Base-by-base conservation (phyloP, 2,113 vertebrate genomes). In the Sisor rabdophorus region DNA sequence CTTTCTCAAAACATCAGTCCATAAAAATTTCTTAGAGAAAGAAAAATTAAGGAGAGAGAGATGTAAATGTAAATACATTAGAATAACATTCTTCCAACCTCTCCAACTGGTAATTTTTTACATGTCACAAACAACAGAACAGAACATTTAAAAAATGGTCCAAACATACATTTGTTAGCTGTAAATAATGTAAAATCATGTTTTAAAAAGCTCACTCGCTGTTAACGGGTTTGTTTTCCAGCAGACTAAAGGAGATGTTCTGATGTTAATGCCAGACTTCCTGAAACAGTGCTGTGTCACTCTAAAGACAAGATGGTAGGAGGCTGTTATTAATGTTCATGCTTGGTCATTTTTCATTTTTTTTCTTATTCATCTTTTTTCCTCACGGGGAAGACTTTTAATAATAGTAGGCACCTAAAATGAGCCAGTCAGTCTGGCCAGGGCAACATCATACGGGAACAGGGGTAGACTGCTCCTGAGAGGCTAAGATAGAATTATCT, bases 401-500 rank as follows among this genome's bases (percentile, higher is more conserved):
- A 50, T 60, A 48, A 71, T 58, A 79, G 86, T 78, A 84, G 75
- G 82, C 48, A 85, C 53, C 75, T n/a, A n/a, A 79, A 83, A 87
- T 87, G 69, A 73, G 79, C 81, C 86, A 87, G 85, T 85, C 85
- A 84, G 85, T 90, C 86, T 85, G 52, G 80, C 82, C 82, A 78
- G 71, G 75, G 81, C 82, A 83, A 80, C 78, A 75, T 78, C 79
- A 81, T 85, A 85, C 70, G 67, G 84, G 84, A 87, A 88, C 82
- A 83, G 85, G 84, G 87, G 67, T 81, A 83, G 71, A 81, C 86
- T 82, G 84, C 73, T 80, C 64, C 61, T 15, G 71, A 56, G 75
- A 77, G 84, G 85, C 87, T 84, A 85, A 75, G 79, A 86, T 88
- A 88, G 89, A 88, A 88, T 90, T 87, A 91, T 90, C 87, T 87